phyloP scores from a whole-genome alignment of 2,797 vertebrate species.

The Eulemur rubriventer region DNA sequence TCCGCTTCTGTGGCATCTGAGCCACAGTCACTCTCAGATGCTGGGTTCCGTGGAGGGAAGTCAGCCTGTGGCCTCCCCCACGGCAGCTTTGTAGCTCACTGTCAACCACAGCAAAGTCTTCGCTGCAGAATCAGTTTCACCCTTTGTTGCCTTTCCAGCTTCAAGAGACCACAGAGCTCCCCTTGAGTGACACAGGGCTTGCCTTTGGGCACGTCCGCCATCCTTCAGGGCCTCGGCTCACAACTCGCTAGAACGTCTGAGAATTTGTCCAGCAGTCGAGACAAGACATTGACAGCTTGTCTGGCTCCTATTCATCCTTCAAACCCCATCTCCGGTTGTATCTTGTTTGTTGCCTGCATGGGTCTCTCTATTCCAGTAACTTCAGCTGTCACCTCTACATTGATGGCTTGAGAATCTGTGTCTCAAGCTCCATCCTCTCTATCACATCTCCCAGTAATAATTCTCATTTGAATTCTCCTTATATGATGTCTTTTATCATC shows the following conservation, averaged over 20 bases:
- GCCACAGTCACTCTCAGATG: slow-evolving; percentile 74
- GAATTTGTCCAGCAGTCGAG: slow-evolving; percentile 30
- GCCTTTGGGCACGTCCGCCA: slow-evolving; percentile 86
- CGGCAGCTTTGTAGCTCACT: slow-evolving; percentile 89
- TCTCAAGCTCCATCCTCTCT: not conserved
- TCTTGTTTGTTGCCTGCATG: too few relatives aligned
- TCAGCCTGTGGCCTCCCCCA: slow-evolving; percentile 92
- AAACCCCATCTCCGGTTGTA: too few relatives aligned
- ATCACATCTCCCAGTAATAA: not conserved
- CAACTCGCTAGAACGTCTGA: not conserved
- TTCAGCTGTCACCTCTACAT: not conserved
- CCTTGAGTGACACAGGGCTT: slow-evolving; percentile 87
- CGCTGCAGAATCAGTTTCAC: slow-evolving; percentile 92
- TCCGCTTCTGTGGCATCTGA: slow-evolving; percentile 79
- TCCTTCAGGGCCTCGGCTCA: slow-evolving; percentile 69
- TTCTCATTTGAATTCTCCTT: not conserved
- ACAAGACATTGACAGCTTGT: not conserved
- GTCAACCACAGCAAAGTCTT: slow-evolving; percentile 92
- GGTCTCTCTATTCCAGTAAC: not conserved
- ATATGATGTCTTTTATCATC: not conserved
- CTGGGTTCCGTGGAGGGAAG: slow-evolving; percentile 87
- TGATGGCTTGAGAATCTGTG: not conserved
- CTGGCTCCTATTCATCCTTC: too few relatives aligned
- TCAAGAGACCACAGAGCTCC: slow-evolving; percentile 91
- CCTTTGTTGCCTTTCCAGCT: slow-evolving; percentile 91